phyloP scores from a whole-genome alignment of 1,140 invertebrate genomes.

The Cecropterus lyciades region DNA sequence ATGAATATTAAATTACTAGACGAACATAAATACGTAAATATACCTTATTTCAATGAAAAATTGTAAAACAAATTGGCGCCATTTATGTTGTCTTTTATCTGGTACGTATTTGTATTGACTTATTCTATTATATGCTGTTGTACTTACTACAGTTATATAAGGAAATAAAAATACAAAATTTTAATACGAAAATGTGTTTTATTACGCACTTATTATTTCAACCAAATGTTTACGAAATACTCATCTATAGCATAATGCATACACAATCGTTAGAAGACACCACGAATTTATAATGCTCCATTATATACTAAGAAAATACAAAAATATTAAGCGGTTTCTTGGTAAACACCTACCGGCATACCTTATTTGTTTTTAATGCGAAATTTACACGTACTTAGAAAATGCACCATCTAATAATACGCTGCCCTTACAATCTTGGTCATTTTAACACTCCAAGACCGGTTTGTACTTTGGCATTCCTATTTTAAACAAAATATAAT shows the following conservation, averaged over 20 bases:
- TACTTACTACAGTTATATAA: neutral
- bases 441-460: slow-evolving; percentile 73
- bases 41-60: too few species aligned
- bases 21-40: too few species aligned
- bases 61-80: too few species aligned
- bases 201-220: slow-evolving; percentile 84
- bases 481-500: slow-evolving; percentile 38
- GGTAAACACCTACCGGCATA: slow-evolving; percentile 65
- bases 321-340: slow-evolving; percentile 82
- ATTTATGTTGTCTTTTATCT: too few species aligned
- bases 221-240: slow-evolving; percentile 81
- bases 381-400: slow-evolving; percentile 57
- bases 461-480: slow-evolving; percentile 49
- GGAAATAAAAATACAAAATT: slow-evolving; percentile 53
- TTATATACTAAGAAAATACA: slow-evolving; percentile 82
- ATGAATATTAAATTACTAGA: too few species aligned
- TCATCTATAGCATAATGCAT: slow-evolving; percentile 82
- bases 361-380: slow-evolving; percentile 52
- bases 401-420: slow-evolving; percentile 46
- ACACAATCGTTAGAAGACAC: slow-evolving; percentile 79
- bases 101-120: too few species aligned
- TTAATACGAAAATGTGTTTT: slow-evolving; percentile 82
- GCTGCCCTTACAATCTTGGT: slow-evolving; percentile 50
- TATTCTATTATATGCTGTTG: too few species aligned
- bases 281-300: slow-evolving; percentile 75